Evolutionary conservation across 2,888 invertebrate genomes (phyloP).

Genomic region (Phortica okadai): DNA sequence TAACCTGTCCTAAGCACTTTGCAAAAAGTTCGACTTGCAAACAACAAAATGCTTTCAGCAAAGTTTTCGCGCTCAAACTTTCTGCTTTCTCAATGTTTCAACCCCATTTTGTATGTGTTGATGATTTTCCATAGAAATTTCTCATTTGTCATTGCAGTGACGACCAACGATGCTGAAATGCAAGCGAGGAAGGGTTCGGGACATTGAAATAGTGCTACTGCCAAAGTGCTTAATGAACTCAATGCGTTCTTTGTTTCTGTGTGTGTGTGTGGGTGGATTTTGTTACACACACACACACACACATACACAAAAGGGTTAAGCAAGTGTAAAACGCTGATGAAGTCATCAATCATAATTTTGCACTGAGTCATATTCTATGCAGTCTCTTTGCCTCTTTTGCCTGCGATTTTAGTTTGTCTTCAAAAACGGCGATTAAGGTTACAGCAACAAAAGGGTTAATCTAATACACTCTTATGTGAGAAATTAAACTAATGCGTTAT

Average conservation of each 20-base stretch:
- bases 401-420: background rate
- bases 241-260: slow-evolving; percentile 31
- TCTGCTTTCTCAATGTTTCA: slow-evolving; percentile 34
- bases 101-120: slow-evolving; percentile 48
- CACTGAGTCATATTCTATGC: background rate
- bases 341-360: slow-evolving; percentile 58
- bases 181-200: slow-evolving; percentile 50
- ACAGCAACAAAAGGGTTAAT: slow-evolving; percentile 22
- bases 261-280: background rate
- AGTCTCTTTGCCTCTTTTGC: background rate
- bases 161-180: slow-evolving; percentile 32
- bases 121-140: background rate
- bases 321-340: slow-evolving; percentile 61
- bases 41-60: slow-evolving; percentile 64
- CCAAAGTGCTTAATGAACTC: slow-evolving; percentile 66
- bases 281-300: slow-evolving; percentile 14
- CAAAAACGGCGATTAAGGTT: slow-evolving; percentile 6
- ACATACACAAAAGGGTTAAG: slow-evolving; percentile 62
- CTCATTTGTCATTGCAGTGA: background rate
- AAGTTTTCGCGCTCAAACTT: slow-evolving; percentile 32
- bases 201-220: too few species aligned
- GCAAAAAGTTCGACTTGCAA: background rate
- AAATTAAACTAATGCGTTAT: slow-evolving; percentile 30
- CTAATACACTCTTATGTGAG: background rate
- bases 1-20: slow-evolving; percentile 34